Evolutionary conservation across 2,888 invertebrate species (phyloP), one percentile per base, ranked within the genome.

Genomic region (Gymnocheta viridis): DNA sequence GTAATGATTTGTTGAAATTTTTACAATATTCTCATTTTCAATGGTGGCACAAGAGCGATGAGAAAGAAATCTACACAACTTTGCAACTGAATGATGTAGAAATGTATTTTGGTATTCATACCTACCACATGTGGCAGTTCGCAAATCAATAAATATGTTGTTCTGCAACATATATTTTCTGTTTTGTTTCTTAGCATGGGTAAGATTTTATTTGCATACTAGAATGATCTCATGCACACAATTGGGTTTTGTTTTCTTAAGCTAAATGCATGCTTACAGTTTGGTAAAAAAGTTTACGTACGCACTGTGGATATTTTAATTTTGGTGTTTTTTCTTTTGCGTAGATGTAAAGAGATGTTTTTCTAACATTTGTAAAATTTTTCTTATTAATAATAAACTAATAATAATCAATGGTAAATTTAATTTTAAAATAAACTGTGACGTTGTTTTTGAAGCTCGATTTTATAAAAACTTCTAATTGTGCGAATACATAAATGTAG

Each of bases 221-320:
- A 41, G 77, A 77, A 67, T 77, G 80, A 81, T 84, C 73, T 84
- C 80, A 84, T 73, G 73, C 81, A 77, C 73, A 73, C 54, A 24
- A 54, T 56, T 64, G 17, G 14, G n/a, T 24, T 62, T 60, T 60
- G 22, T 54, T 54, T 41, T 41, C 17, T n/a, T 54, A 51, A 27
- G 32, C 19, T 49, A 24, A 22, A 74, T n/a, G 32, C 6, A 2
- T 29, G 19, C 5, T 14, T 29, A 79, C 70, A 72, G 72, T 72
- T 17, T 9, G 6, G 3, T 54, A 64, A 3, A 64, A 54, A 79
- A 79, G 22, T 51, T 3, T 27, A 17, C n/a, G 2, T 4, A 19
- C 47, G 10, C 12, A 14, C 32, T 14, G 3, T 60, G 2, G n/a
- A n/a, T 14, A 6, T 38, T 51, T 47, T 19, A 6, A 19, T 47